These are phyloP conservation scores for Epinephelus fuscoguttatus DNA, from an alignment of 2,113 vertebrate species.

Conservation along the genomic window DNA sequence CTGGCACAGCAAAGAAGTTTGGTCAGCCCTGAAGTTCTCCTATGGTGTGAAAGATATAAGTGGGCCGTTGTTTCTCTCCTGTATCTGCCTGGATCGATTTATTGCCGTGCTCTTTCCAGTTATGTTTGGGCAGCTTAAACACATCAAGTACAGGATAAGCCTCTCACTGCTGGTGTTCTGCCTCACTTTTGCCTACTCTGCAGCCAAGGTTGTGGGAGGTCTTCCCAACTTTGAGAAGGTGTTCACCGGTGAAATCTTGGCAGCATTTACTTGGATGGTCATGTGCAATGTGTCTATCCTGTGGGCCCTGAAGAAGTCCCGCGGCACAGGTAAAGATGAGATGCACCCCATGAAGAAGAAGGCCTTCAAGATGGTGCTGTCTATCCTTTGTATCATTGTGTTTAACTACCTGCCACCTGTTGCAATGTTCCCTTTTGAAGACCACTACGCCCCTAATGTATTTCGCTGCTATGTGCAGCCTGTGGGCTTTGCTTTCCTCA, in stretches of 20 bases:
- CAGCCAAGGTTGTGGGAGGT: conserved; percentile 77
- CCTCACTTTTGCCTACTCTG: conserved; percentile 82
- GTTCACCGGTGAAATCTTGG: conserved; percentile 81
- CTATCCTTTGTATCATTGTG: conserved; percentile 81
- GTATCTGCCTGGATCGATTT: conserved; percentile 85
- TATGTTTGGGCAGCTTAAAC: conserved; percentile 76
- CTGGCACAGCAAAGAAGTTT: conserved; percentile 76
- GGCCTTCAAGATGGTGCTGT: conserved; percentile 84
- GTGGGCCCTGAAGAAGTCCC: conserved; percentile 80
- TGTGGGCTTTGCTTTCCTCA: conserved; percentile 81
- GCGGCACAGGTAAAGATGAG: conserved; percentile 76
- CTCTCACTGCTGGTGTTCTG: conserved; percentile 71
- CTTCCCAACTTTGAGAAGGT: conserved; percentile 83
- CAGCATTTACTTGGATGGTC: conserved; percentile 82
- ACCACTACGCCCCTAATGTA: conserved; percentile 67
- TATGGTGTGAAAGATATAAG: conserved; percentile 85
- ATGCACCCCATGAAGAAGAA: conserved; percentile 87
- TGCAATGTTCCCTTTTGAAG: conserved; percentile 83
- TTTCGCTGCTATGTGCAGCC: conserved; percentile 85
- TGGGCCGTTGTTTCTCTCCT: conserved; percentile 83
- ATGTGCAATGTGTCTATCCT: conserved; percentile 82
- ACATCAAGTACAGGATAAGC: conserved; percentile 76
- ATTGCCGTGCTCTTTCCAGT: conserved; percentile 85
- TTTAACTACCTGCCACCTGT: conserved; percentile 84
- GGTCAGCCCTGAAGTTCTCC: conserved; percentile 71